Percentiles rank a stretch among this genome's conserved stretches.
Conservation (phyloP, 2,113 vertebrate species). For the Ovis aries region DNA sequence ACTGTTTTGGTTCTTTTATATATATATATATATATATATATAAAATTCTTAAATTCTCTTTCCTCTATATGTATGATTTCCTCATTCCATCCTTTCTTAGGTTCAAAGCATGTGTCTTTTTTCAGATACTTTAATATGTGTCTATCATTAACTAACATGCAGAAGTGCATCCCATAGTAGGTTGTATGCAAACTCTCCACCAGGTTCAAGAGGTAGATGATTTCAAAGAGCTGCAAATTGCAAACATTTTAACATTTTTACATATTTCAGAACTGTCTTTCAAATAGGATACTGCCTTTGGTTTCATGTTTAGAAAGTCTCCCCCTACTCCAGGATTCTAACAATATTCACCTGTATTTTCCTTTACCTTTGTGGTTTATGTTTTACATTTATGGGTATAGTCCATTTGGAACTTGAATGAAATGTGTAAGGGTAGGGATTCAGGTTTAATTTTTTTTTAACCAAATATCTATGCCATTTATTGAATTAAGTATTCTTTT, state of each 20-base stretch:
- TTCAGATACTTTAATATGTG: background rate
- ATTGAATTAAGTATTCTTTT: background rate
- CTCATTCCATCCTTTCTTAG: background rate
- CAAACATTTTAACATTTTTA: background rate
- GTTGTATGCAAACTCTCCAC: background rate
- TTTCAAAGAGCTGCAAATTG: background rate
- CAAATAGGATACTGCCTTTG: background rate
- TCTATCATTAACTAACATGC: background rate
- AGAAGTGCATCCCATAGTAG: background rate
- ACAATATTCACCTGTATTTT: conserved; percentile 35
- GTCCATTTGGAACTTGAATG: background rate
- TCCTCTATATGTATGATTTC: background rate
- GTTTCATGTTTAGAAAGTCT: background rate
- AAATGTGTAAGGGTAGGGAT: background rate
- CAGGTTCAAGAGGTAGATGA: background rate
- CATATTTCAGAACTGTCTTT: conserved; percentile 1
- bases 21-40: background rate
- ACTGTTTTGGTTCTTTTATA: background rate
- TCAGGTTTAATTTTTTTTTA: background rate
- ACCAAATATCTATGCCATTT: background rate
- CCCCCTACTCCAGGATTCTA: background rate
- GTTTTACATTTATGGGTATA: background rate
- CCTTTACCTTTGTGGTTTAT: background rate
- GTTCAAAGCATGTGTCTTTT: background rate
- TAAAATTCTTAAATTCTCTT: background rate